Conservation (phyloP, 2,113 vertebrate genomes). For the Antechinus flavipes region DNA sequence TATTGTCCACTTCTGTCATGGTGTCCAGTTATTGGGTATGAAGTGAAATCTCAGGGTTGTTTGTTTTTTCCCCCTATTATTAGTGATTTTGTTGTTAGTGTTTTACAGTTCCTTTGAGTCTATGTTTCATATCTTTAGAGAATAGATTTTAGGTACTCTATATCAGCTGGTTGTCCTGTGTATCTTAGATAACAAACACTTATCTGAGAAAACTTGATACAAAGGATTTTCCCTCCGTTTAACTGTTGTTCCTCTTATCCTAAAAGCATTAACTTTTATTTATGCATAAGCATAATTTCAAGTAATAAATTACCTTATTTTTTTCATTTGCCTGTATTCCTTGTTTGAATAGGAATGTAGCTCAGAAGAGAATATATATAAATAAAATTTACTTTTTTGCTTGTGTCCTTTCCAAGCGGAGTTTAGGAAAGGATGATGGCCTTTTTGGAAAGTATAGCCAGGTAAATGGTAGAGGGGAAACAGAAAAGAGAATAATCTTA, state of each 20-base stretch:
- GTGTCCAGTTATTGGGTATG: neutral
- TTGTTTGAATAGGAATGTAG: neutral
- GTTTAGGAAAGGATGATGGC: neutral
- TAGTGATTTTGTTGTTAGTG: neutral
- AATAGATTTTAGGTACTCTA: neutral
- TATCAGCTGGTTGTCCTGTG: neutral
- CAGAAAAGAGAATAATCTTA: neutral
- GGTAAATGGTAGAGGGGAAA: neutral
- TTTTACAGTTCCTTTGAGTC: too few relatives aligned
- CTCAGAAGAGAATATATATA: neutral
- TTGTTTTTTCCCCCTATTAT: neutral
- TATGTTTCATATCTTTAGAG: neutral
- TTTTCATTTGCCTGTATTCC: neutral
- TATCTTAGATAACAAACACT: neutral
- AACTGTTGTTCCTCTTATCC: neutral
- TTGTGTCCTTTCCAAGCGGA: neutral
- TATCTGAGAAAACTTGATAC: neutral
- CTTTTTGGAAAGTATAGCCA: neutral
- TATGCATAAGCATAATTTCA: too few relatives aligned
- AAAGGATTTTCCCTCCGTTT: neutral
- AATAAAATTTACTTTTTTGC: neutral
- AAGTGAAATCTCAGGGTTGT: neutral
- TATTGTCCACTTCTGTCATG: neutral
- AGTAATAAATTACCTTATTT: neutral
- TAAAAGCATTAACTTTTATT: neutral